These are phyloP conservation scores for Tachina fera DNA, from an alignment of 2,888 invertebrate genomes.

Conservation along the genomic window DNA sequence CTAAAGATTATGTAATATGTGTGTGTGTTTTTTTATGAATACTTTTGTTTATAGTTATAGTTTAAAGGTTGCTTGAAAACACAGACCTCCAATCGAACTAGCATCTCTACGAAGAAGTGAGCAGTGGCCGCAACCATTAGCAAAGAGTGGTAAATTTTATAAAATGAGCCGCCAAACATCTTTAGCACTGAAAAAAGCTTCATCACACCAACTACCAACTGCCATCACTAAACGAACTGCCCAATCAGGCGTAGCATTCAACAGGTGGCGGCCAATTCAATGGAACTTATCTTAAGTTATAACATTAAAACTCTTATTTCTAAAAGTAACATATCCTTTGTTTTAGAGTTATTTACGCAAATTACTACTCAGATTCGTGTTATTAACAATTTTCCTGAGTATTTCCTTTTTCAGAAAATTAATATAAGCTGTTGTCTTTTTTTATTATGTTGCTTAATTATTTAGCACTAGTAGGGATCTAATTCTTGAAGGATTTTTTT, in stretches of 20 bases:
- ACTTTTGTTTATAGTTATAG: constrained; percentile 22
- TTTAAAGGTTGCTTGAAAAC: constrained; percentile 44
- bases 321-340: no score
- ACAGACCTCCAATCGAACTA: constrained; percentile 57
- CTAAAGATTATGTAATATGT: constrained; percentile 65
- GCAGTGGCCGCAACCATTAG: constrained; percentile 39
- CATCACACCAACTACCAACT: constrained; percentile 45
- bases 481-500: no score
- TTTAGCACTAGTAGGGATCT: no score
- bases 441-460: no score
- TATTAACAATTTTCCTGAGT: no score
- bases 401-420: no score
- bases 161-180: constrained; percentile 57
- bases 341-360: no score
- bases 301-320: no score
- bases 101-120: constrained; percentile 47
- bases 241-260: constrained; percentile 18
- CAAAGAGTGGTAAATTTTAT: constrained; percentile 22
- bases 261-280: constrained; percentile 18
- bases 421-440: no score
- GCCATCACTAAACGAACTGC: constrained; percentile 33
- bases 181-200: constrained; percentile 39
- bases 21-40: constrained; percentile 17
- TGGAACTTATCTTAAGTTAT: no score
- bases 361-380: no score